Evolutionary conservation across 2,888 invertebrate genomes (phyloP).

Genomic region (Portevinia maculata): DNA sequence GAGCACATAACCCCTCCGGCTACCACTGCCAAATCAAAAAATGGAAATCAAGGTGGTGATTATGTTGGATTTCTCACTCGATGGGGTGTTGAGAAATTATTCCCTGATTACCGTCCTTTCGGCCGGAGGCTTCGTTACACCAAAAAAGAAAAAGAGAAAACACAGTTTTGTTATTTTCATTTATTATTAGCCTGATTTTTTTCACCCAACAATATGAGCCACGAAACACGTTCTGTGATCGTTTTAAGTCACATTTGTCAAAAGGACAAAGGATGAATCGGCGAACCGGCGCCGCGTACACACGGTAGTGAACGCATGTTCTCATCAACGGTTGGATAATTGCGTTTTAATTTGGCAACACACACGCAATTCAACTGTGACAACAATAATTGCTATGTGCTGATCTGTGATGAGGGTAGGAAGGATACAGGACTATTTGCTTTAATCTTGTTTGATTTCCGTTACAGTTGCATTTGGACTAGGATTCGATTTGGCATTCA

Average conservation of each 20-base stretch:
- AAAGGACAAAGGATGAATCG: constrained; percentile 19
- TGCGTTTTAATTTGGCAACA: constrained; percentile 73
- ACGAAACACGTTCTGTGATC: constrained; percentile 49
- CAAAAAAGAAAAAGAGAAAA: constrained; percentile 21
- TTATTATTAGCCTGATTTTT: constrained; percentile 74
- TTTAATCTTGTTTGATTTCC: constrained; percentile 64
- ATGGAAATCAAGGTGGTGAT: constrained; percentile 65
- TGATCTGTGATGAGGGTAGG: constrained; percentile 15
- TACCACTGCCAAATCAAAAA: constrained; percentile 33
- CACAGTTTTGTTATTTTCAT: constrained; percentile 61
- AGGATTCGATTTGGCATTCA: constrained; percentile 2
- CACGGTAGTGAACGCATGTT: constrained; percentile 52
- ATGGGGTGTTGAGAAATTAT: constrained; percentile 73
- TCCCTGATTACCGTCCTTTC: constrained; percentile 69
- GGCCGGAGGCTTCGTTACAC: constrained; percentile 50
- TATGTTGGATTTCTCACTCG: constrained; percentile 66
- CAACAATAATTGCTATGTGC: constrained; percentile 61
- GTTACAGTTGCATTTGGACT: constrained; percentile 54
- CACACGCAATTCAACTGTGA: constrained; percentile 58
- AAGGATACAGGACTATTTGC: constrained; percentile 61
- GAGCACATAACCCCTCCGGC: constrained; percentile 53
- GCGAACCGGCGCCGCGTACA: constrained; percentile 8
- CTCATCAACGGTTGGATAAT: constrained; percentile 71
- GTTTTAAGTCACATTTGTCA: constrained; percentile 71
- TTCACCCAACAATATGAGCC: constrained; percentile 52